Evolutionary conservation across 2,113 vertebrate genomes (phyloP), one percentile per base, ranked within the genome.

Genomic region (Prietella phreatophila): DNA sequence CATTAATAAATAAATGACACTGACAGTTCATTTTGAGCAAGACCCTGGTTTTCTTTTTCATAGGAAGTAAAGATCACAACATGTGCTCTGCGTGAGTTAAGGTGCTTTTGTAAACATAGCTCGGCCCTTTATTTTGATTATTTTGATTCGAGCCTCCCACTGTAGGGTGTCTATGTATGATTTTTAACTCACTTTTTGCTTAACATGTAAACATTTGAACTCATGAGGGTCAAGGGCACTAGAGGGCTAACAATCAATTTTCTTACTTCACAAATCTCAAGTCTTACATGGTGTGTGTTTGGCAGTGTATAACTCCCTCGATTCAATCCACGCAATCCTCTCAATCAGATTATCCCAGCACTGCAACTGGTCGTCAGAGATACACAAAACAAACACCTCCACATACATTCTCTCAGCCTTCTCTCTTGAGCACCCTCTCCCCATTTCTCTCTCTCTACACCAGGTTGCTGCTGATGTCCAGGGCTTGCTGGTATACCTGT

Each of bases 401-500:
- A 86, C 75, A 87, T 42, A 58, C 42, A 87, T 67, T 69, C 67
- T n/a, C 56, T 85, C 88, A 65, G 39, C 80, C n/a, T 61, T 83
- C 80, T 39, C 84, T 90, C 83, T 69, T 39, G 58, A 53, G 53
- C 75, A 53, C 71, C 50, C 79, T 85, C 85, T 63, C 65, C 30
- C 47, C 73, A 14, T 67, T 50, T 33, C 39, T 30, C 42, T 82
- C 86, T 86, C 78, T 88, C 93, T 96, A 97, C 93, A 95, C 96
- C 93, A 97, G 94, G 86, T 97, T 96, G 95, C 93, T 96, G 92
- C 96, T 97, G 92, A 97, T 97, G 92, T 97, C 97, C 85, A 97
- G 94, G 85, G 97, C 97, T 93, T 97, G 96, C 93, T 97, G 97
- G 90, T 97, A 97, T 92, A 97, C 96, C 96, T 97, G 96, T 96